Evolutionary conservation across 2,797 vertebrate genomes (phyloP).

Genomic region (Iguana delicatissima): DNA sequence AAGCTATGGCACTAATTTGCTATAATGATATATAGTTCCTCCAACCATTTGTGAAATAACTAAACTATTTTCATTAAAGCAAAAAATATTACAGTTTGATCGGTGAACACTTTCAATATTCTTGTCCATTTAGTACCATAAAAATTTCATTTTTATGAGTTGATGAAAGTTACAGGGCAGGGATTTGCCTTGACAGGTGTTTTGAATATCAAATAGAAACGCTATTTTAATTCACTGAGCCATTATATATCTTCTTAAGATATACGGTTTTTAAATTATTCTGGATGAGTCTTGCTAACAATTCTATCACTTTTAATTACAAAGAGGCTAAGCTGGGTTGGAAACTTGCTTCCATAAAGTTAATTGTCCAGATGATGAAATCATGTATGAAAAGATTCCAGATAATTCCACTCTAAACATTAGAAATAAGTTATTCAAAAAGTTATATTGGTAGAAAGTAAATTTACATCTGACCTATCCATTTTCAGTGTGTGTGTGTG

Average conservation of each 20-base stretch:
- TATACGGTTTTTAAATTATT: slow-evolving; percentile 19
- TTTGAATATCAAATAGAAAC: slow-evolving; percentile 1
- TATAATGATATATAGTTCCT: background rate
- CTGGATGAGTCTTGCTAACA: background rate
- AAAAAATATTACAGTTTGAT: background rate
- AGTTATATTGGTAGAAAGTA: background rate
- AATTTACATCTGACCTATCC: background rate
- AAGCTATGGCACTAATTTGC: background rate
- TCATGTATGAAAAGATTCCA: background rate
- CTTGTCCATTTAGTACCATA: background rate
- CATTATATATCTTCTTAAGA: background rate
- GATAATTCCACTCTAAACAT: background rate
- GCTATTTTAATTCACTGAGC: slow-evolving; percentile 1
- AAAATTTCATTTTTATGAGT: background rate
- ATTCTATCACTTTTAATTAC: slow-evolving; percentile 12
- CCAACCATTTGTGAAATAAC: slow-evolving; percentile 28
- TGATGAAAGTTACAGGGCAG: background rate
- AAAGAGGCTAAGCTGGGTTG: background rate
- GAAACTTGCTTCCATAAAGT: background rate
- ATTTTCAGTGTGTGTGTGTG: background rate
- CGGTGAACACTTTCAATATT: background rate
- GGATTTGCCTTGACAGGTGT: background rate
- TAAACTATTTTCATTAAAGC: slow-evolving; percentile 27
- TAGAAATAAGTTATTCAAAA: slow-evolving; percentile 6
- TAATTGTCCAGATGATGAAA: slow-evolving; percentile 17